Evolutionary conservation across 2,797 vertebrate genomes (phyloP), one percentile per base, ranked within the genome.

Genomic region (Peromyscus aztecus): DNA sequence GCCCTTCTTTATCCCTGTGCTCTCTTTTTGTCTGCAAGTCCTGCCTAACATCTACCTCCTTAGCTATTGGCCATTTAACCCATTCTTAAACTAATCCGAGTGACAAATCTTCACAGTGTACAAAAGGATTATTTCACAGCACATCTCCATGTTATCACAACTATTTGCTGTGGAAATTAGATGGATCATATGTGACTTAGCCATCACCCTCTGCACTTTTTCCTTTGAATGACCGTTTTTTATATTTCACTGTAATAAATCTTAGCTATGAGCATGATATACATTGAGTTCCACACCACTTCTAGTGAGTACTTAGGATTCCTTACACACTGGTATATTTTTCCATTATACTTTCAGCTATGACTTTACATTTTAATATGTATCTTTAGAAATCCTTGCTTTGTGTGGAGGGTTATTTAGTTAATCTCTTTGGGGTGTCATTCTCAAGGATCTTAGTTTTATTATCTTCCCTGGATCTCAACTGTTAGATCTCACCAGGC

Each of bases 111-210:
- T 71, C 67, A 71, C 34, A 71, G 67, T n/a, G 7, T 37, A n/a
- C 17, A 69, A 37, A 69, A 9, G 67, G 34, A n/a, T 69, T 69
- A 69, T 69, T 69, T 14, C 31, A 69, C 34, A 34, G 65, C 31
- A 7, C 34, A 77, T 55, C 81, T 90, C 40, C 16, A 88, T 69
- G 24, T 69, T 59, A 65, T 95, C 93, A 87, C 13, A 96, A 55
- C 75, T 95, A 34, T 91, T 90, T 96, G 63, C 59, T 94, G 69
- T 92, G 71, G 67, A 59, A 95, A 65, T 87, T 90, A 90, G 89
- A 40, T 43, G 89, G 40, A 40, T 78, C 59, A 4, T 78, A 14
- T 90, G 87, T 82, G 40, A 69, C 24, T 89, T 76, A 34, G 31
- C 23, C 65, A 94, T 91, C 63, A 31, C 4, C 29, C 65, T 24